Conservation (phyloP, 1,140 invertebrate species). For the Trichomalopsis sarcophagae region DNA sequence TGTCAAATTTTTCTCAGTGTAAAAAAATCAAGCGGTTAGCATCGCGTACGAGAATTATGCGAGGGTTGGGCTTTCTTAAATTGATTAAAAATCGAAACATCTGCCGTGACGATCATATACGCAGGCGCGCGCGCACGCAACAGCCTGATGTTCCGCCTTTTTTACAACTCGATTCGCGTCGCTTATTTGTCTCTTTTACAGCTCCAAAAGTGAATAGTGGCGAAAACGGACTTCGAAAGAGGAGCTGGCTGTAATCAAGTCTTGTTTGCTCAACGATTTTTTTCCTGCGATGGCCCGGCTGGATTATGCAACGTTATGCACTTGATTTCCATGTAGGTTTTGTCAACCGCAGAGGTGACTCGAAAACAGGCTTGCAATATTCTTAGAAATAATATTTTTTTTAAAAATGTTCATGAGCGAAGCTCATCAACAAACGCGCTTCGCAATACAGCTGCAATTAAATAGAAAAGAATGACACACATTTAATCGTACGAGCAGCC, state of each 20-base stretch:
- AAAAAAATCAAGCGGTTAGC: not conserved
- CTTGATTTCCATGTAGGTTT: not conserved
- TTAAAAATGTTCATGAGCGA: too few relatives aligned
- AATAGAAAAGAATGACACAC: not conserved
- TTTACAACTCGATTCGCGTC: not conserved
- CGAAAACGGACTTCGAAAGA: not conserved
- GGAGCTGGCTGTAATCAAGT: not conserved
- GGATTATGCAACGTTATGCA: not conserved
- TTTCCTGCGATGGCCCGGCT: not conserved
- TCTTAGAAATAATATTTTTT: too few relatives aligned
- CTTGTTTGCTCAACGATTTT: not conserved
- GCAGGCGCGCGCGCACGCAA: constrained; percentile 1
- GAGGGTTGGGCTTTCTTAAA: not conserved
- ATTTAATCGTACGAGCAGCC: not conserved
- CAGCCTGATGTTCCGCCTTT: not conserved
- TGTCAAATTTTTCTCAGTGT: too few relatives aligned
- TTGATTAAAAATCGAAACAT: constrained; percentile 49
- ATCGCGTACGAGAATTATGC: not conserved
- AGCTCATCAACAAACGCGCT: too few relatives aligned
- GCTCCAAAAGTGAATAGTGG: not conserved
- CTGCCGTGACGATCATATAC: constrained; percentile 20
- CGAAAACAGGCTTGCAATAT: not conserved
- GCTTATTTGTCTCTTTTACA: not conserved
- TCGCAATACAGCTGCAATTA: not conserved
- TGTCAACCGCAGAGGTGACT: not conserved